Evolutionary conservation across 1,140 invertebrate genomes (phyloP), one percentile per base, ranked within the genome.

Genomic region (Apis laboriosa): DNA sequence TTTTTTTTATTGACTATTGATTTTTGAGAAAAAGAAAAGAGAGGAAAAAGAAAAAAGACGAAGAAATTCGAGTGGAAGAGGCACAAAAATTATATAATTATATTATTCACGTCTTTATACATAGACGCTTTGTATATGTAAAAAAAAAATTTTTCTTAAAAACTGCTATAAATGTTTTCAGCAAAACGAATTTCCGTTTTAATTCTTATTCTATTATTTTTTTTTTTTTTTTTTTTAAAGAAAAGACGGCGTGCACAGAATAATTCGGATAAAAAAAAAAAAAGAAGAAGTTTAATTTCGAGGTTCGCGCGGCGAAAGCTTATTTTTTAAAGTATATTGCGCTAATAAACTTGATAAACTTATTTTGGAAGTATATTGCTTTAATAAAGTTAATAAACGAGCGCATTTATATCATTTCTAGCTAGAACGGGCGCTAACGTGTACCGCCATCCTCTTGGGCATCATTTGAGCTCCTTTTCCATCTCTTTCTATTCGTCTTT

Each of bases 321-420:
- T 71, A 63, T 70, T 53, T 87, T 84, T 80, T 84, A 63, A 87
- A 86, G 63, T 75, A 64, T 77, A 70, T 75, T 61, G 71, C 73
- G 74, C 64, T 87, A 87, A 87, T 78, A 75, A 61, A 87, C 75
- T 88, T 88, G 83, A 75, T 78, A 68, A 64, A 80, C 83, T 74
- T 80, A 67, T 74, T 53, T 87, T 77, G 83, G 56, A 77, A 77
- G 63, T 77, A 71, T 77, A 70, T 75, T 71, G 86, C 77, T 86
- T 84, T 87, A 87, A 87, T 78, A 75, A 56, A 87, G 78, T 85
- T 88, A 88, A 78, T 78, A 85, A 79, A 87, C 61, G 72, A 85
- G 77, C 77, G 79, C 78, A 77, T 85, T 87, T 85, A 78, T 80
- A 85, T 88, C 87, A 88, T 88, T 82, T 67, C 19, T 43, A 7